These are phyloP conservation scores for Antitype chi DNA, from an alignment of 2,888 invertebrate species.

Conservation along the genomic window DNA sequence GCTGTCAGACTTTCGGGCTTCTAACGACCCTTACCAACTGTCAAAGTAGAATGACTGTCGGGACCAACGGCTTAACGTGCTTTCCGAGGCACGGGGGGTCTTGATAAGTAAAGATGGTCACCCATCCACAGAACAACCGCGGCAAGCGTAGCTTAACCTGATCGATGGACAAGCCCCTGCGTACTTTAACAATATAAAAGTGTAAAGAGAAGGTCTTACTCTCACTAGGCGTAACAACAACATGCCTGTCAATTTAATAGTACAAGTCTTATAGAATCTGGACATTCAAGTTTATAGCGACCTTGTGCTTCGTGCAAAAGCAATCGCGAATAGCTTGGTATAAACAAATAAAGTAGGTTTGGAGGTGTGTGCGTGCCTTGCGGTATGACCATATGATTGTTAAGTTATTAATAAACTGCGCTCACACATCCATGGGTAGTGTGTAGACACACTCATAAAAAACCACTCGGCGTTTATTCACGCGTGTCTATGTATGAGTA, in stretches of 20 bases:
- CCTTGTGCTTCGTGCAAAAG: slow-evolving; percentile 49
- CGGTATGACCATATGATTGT: not conserved
- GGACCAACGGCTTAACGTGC: too few species aligned
- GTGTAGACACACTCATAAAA: not conserved
- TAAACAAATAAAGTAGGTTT: slow-evolving; percentile 44
- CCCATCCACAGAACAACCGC: too few species aligned
- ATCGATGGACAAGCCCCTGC: not conserved
- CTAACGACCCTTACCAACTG: too few species aligned
- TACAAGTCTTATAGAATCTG: slow-evolving; percentile 28
- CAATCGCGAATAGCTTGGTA: slow-evolving; percentile 11
- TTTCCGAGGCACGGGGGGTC: too few species aligned
- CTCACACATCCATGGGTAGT: not conserved
- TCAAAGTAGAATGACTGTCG: too few species aligned
- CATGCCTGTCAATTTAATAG: not conserved
- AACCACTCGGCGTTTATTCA: not conserved
- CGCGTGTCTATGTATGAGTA: not conserved
- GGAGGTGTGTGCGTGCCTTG: not conserved
- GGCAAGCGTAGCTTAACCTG: too few species aligned
- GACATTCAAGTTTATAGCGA: not conserved
- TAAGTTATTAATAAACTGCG: slow-evolving; percentile 16
- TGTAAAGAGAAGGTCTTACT: slow-evolving; percentile 12
- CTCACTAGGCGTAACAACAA: not conserved
- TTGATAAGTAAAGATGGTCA: too few species aligned
- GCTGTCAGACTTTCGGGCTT: too few species aligned
- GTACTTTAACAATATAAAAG: not conserved